A percentile compares a stretch with the other conserved stretches of the same genome.
phyloP scores from a whole-genome alignment of 1,140 invertebrate species.

The Colletes latitarsis region DNA sequence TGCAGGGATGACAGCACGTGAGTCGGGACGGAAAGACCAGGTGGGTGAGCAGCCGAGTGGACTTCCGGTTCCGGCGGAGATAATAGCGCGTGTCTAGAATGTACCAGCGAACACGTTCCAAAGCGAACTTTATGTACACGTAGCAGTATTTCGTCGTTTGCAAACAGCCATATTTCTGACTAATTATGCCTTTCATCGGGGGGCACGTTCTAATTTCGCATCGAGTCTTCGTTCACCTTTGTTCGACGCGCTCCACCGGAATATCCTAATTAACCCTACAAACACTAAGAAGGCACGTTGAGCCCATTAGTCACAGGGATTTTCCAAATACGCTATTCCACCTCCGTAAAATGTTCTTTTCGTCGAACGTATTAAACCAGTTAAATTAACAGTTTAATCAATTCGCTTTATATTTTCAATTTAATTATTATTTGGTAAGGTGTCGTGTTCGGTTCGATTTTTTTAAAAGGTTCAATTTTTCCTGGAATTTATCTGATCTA shows the following conservation, averaged over 20 bases:
- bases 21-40: constrained; percentile 71
- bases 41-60: constrained; percentile 79
- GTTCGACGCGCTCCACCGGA: neutral
- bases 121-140: constrained; percentile 28
- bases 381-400: too few species aligned
- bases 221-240: neutral
- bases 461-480: too few species aligned
- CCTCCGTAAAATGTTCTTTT: too few species aligned
- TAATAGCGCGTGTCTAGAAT: constrained; percentile 75
- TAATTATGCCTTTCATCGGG: constrained; percentile 28
- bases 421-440: too few species aligned
- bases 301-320: too few species aligned
- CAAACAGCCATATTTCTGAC: constrained; percentile 34
- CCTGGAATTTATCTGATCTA: too few species aligned
- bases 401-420: too few species aligned
- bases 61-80: constrained; percentile 79
- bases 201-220: neutral
- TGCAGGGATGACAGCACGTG: constrained; percentile 46
- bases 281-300: too few species aligned
- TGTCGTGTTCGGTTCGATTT: too few species aligned
- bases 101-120: constrained; percentile 22
- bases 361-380: too few species aligned
- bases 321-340: too few species aligned
- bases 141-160: constrained; percentile 36
- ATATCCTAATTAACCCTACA: neutral